A percentile compares a stretch with the other conserved stretches of the same genome.
phyloP scores from a whole-genome alignment of 2,113 vertebrate species.

The Tursiops truncatus region DNA sequence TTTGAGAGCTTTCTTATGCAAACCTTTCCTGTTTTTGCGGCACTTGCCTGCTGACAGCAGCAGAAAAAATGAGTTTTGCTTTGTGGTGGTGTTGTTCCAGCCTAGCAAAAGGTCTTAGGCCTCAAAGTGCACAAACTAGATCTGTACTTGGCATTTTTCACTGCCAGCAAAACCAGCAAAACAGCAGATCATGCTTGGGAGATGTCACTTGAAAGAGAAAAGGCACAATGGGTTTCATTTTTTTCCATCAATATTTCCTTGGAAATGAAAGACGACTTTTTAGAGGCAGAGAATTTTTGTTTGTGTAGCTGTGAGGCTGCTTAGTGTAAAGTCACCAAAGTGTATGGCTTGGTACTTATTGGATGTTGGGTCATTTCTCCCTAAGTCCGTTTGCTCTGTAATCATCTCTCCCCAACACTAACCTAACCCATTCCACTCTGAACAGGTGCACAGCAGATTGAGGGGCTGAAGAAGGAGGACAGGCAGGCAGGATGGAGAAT shows the following conservation, averaged over 20 bases:
- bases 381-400: neutral
- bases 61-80: slow-evolving; percentile 61
- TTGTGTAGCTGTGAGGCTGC: neutral
- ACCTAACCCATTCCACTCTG: neutral
- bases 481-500: neutral
- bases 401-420: neutral
- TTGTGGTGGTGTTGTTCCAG: slow-evolving; percentile 54
- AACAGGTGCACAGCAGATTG: neutral
- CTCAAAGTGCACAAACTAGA: slow-evolving; percentile 57
- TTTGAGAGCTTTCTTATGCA: slow-evolving; percentile 44
- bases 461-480: neutral
- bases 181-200: slow-evolving; percentile 56
- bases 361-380: slow-evolving; percentile 2
- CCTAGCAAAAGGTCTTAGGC: slow-evolving; percentile 53
- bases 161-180: slow-evolving; percentile 56
- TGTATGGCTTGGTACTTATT: neutral
- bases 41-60: slow-evolving; percentile 47
- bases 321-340: slow-evolving; percentile 26
- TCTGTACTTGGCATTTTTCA: slow-evolving; percentile 62
- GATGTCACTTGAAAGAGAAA: slow-evolving; percentile 68
- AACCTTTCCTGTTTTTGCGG: slow-evolving; percentile 51
- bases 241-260: slow-evolving; percentile 62
- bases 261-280: slow-evolving; percentile 55
- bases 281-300: slow-evolving; percentile 27
- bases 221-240: slow-evolving; percentile 66